These are phyloP conservation scores for Darevskia mixta DNA, from an alignment of 2,797 vertebrate species.

Conservation along the genomic window DNA sequence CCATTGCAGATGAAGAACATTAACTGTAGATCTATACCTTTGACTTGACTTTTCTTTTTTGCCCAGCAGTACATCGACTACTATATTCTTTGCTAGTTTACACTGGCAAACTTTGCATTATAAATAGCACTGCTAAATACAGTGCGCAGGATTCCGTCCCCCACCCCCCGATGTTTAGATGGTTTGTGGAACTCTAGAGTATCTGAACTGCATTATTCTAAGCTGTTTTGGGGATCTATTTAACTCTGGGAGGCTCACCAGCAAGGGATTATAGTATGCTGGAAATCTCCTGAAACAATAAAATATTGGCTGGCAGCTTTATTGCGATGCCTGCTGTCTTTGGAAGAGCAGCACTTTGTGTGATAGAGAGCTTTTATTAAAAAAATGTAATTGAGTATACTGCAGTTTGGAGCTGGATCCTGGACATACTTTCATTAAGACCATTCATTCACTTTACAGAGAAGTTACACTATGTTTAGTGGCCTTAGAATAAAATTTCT, in stretches of 20 bases:
- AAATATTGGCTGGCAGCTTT: constrained; percentile 77
- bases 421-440: constrained; percentile 74
- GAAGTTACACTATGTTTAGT: constrained; percentile 72
- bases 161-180: not conserved
- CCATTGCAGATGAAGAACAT: not conserved
- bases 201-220: constrained; percentile 10
- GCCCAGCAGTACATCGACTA: no score
- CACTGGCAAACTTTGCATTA: not conserved
- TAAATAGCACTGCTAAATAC: not conserved
- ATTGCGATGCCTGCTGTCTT: constrained; percentile 68
- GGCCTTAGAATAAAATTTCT: constrained; percentile 74
- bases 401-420: constrained; percentile 72
- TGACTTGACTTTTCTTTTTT: no score
- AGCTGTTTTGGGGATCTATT: constrained; percentile 51
- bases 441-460: constrained; percentile 73
- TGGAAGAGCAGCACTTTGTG: constrained; percentile 72
- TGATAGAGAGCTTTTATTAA: constrained; percentile 74
- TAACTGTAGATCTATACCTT: not conserved
- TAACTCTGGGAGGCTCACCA: constrained; percentile 69
- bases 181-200: constrained; percentile 12
- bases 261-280: constrained; percentile 69
- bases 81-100: not conserved
- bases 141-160: rapidly evolving
- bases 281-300: constrained; percentile 77
- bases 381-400: constrained; percentile 73